phyloP scores from a whole-genome alignment of 2,797 vertebrate genomes.

The Ctenochaetus hawaiiensis region DNA sequence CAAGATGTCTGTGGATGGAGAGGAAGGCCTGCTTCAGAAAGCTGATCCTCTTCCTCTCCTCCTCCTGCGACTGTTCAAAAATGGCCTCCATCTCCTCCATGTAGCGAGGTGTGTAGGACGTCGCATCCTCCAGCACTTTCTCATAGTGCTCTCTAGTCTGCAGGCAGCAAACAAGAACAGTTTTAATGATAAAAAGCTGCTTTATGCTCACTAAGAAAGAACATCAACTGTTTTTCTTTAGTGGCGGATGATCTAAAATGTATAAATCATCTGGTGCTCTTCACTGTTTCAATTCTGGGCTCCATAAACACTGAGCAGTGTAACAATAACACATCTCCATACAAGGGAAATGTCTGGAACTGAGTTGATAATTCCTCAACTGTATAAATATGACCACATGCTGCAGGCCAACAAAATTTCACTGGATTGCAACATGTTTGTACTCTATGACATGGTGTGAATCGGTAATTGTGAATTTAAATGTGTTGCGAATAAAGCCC shows the following conservation, averaged over 20 bases:
- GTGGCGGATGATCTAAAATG: slow-evolving; percentile 12
- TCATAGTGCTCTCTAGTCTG: slow-evolving; percentile 85
- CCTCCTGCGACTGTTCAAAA: slow-evolving; percentile 90
- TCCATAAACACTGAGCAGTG: slow-evolving; percentile 66
- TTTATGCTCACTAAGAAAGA: background rate
- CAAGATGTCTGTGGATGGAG: slow-evolving; percentile 89
- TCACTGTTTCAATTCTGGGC: slow-evolving; percentile 49
- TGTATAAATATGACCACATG: slow-evolving; percentile 57
- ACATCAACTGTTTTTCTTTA: slow-evolving; percentile 27
- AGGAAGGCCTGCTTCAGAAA: slow-evolving; percentile 89
- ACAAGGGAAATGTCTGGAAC: slow-evolving; percentile 66
- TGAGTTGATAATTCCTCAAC: slow-evolving; percentile 29
- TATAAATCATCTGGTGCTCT: slow-evolving; percentile 56
- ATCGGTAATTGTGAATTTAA: slow-evolving; percentile 25
- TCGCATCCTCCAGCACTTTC: slow-evolving; percentile 87
- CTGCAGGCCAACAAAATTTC: slow-evolving; percentile 10
- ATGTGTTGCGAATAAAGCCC: slow-evolving; percentile 8
- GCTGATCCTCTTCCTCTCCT: slow-evolving; percentile 88
- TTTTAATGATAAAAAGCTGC: slow-evolving; percentile 33
- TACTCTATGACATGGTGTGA: slow-evolving; percentile 15
- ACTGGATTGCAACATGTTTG: slow-evolving; percentile 33
- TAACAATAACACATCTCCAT: slow-evolving; percentile 73
- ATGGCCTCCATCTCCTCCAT: slow-evolving; percentile 93
- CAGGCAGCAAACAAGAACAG: slow-evolving; percentile 18
- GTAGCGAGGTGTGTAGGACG: slow-evolving; percentile 88